Evolutionary conservation across 2,113 vertebrate species (phyloP).

Genomic region (Ancistrus triradiatus): DNA sequence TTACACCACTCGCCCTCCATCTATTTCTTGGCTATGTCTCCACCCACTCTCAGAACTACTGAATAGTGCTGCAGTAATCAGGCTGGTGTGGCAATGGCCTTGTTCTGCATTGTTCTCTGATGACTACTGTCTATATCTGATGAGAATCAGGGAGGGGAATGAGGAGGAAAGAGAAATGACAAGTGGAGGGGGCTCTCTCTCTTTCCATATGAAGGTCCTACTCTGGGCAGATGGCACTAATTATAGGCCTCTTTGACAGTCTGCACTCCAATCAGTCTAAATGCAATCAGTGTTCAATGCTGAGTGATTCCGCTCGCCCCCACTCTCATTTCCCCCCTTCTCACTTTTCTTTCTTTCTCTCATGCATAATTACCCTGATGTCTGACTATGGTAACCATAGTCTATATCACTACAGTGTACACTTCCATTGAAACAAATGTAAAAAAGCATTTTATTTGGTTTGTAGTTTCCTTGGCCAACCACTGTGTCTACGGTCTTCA

Average conservation of each 20-base stretch:
- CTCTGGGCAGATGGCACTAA: constrained; percentile 41
- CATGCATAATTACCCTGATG: constrained; percentile 11
- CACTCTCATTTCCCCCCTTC: neutral
- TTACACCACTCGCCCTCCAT: constrained; percentile 36
- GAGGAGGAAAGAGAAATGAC: constrained; percentile 5
- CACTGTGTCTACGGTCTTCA: no score
- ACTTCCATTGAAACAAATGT: no score
- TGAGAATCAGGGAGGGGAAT: neutral
- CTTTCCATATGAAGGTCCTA: constrained; percentile 20
- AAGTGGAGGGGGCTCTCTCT: neutral
- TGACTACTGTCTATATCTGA: constrained; percentile 21
- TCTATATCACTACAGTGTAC: no score
- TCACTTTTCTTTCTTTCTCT: neutral
- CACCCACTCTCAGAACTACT: constrained; percentile 11
- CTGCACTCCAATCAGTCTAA: constrained; percentile 41
- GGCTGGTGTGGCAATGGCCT: constrained; percentile 5
- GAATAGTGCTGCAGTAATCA: constrained; percentile 41
- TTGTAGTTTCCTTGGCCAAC: no score
- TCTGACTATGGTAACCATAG: no score
- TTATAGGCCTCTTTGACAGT: constrained; percentile 28
- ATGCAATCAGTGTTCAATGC: constrained; percentile 36
- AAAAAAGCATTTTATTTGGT: no score
- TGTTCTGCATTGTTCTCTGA: constrained; percentile 38
- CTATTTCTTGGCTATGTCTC: constrained; percentile 4
- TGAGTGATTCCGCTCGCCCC: constrained; percentile 7